phyloP scores from a whole-genome alignment of 2,113 vertebrate species.

The Verasper variegatus region DNA sequence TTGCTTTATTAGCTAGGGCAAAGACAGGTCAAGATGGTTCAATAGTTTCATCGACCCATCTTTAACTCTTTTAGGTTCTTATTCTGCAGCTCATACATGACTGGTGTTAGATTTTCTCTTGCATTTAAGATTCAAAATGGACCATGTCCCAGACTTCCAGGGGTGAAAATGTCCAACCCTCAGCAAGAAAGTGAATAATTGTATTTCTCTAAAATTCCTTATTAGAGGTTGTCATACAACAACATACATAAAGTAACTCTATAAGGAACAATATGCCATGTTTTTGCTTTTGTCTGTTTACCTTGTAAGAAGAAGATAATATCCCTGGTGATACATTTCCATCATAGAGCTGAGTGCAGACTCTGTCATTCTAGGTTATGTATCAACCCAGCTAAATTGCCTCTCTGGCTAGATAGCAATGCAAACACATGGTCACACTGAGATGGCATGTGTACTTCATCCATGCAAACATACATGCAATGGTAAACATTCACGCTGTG shows the following conservation, averaged over 20 bases:
- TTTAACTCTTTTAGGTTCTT: not conserved
- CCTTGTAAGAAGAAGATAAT: constrained; percentile 28
- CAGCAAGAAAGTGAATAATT: too few relatives aligned
- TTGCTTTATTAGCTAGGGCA: not conserved
- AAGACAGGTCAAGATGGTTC: not conserved
- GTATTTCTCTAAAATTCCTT: too few relatives aligned
- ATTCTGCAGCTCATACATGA: not conserved
- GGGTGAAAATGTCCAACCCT: too few relatives aligned
- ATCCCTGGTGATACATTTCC: constrained; percentile 14
- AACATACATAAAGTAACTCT: not conserved
- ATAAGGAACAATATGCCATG: not conserved
- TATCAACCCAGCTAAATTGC: constrained; percentile 41
- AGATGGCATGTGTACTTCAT: constrained; percentile 19
- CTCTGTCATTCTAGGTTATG: constrained; percentile 26
- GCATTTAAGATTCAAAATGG: too few relatives aligned
- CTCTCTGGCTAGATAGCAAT: constrained; percentile 43
- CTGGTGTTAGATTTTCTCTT: not conserved
- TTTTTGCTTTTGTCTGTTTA: constrained; percentile 24
- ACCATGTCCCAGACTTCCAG: too few relatives aligned
- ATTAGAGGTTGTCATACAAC: too few relatives aligned
- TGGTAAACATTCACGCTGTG: constrained; percentile 47
- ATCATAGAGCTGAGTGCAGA: constrained; percentile 9
- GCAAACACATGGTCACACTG: constrained; percentile 49
- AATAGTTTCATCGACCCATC: not conserved
- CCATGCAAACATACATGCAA: constrained; percentile 11